Evolutionary conservation across 2,888 invertebrate species (phyloP).

Genomic region (Anoplius nigerrimus): DNA sequence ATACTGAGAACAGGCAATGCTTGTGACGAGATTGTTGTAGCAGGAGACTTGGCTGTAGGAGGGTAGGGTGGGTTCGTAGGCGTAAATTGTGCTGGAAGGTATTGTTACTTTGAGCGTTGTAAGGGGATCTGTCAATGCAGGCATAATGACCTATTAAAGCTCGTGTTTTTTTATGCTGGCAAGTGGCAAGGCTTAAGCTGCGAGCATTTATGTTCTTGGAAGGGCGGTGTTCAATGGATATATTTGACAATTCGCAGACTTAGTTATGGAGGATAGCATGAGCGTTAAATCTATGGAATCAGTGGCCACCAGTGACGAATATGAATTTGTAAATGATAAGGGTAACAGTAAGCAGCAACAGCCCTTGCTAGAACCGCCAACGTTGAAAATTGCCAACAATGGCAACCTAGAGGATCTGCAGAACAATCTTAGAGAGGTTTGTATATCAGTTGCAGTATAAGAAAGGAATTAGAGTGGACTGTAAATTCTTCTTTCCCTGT

Average conservation of each 20-base stretch:
- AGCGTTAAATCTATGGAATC: conserved; percentile 83
- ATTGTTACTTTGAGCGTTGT: too few relatives aligned
- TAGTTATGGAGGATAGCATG: conserved; percentile 81
- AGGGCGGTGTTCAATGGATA: too few relatives aligned
- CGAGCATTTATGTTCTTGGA: too few relatives aligned
- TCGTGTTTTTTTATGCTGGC: too few relatives aligned
- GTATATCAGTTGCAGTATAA: not conserved
- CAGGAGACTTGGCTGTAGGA: too few relatives aligned
- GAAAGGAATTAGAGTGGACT: not conserved
- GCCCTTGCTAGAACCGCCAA: conserved; percentile 75
- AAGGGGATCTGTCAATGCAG: too few relatives aligned
- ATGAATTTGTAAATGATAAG: conserved; percentile 81
- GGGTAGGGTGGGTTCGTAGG: too few relatives aligned
- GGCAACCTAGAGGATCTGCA: conserved; percentile 81
- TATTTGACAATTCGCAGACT: conserved; percentile 46
- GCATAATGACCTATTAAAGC: too few relatives aligned
- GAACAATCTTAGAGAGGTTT: conserved; percentile 79
- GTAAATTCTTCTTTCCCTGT: not conserved
- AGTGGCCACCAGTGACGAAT: conserved; percentile 82
- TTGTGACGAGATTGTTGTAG: too few relatives aligned
- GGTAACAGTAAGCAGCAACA: conserved; percentile 71
- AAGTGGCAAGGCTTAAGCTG: too few relatives aligned
- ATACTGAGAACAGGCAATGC: too few relatives aligned
- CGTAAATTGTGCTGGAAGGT: too few relatives aligned
- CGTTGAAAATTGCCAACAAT: conserved; percentile 80